Evolutionary conservation across 2,888 invertebrate species (phyloP), one percentile per base, ranked within the genome.

Genomic region (Mycalesis mineus): DNA sequence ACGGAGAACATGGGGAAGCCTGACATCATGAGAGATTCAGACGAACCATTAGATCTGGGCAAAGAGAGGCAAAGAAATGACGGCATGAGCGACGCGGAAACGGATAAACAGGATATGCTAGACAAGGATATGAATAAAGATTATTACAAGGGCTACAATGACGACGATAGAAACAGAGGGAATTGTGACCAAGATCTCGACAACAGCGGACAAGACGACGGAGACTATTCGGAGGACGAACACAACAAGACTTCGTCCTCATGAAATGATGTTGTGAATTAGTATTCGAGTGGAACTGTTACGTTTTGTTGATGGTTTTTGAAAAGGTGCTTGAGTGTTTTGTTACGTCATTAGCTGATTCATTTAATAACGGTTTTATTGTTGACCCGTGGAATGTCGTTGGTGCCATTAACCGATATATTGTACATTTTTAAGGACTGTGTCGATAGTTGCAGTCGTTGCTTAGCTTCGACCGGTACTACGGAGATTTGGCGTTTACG

Each of bases 331-430:
- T 88, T 81, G 82, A 84, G 81, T 84, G 84, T 88, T 86, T 83
- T 84, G 82, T 87, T 85, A 33, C 47, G 84, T 81, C 82, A 75
- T 80, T 80, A 79, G 80, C 80, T 75, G 83, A 77, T 80, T 80
- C 77, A 76, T 80, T 79, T 64, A 78, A 77, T 13, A 63, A 78
- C 80, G 80, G 77, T 84, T 82, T 82, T 70, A 80, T 84, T 85
- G 86, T 88, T 87, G 82, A 85, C 88, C 88, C 88, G 88, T 88
- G 88, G 83, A 87, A 86, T 83, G 84, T 88, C 84, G 77, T 78
- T 79, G 84, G 88, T 88, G 88, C 88, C 88, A 88, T 88, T 86
- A 61, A 82, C 86, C 79, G 78, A 77, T 81, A 78, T 74, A 75
- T 72, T 82, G 78, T 85, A 83, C 73, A 80, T 80, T 83, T 69